phyloP scores from a whole-genome alignment of 2,888 invertebrate species.

The Theretra japonica region DNA sequence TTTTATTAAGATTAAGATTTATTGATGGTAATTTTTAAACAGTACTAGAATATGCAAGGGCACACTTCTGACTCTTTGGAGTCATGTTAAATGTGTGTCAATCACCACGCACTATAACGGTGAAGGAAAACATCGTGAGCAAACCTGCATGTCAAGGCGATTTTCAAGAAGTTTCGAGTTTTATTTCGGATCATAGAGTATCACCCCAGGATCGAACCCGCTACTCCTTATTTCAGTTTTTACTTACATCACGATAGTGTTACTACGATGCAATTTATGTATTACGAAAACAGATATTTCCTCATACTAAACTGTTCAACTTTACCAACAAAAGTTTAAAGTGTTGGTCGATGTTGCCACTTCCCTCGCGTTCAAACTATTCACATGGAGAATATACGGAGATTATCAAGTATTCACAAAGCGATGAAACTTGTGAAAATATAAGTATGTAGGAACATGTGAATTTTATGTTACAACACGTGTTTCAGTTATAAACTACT shows the following conservation, averaged over 20 bases:
- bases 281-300: background rate
- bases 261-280: background rate
- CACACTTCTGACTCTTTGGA: no score
- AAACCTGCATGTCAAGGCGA: no score
- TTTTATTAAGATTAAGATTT: background rate
- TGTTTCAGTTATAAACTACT: background rate
- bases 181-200: no score
- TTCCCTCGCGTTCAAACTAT: background rate
- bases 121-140: no score
- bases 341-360: background rate
- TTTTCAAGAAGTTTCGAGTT: no score
- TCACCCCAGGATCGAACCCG: no score
- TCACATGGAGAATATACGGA: background rate
- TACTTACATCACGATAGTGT: no score
- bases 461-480: background rate
- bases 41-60: no score
- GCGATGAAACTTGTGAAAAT: constrained; percentile 3
- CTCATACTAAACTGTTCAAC: background rate
- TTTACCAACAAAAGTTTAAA: background rate
- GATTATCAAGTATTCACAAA: constrained; percentile 8
- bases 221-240: no score
- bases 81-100: no score
- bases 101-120: no score
- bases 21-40: background rate
- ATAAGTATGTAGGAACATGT: background rate